Percentiles rank a stretch among this genome's conserved stretches.
Conservation (phyloP, 2,888 invertebrate genomes). For the Agriopis marginaria region DNA sequence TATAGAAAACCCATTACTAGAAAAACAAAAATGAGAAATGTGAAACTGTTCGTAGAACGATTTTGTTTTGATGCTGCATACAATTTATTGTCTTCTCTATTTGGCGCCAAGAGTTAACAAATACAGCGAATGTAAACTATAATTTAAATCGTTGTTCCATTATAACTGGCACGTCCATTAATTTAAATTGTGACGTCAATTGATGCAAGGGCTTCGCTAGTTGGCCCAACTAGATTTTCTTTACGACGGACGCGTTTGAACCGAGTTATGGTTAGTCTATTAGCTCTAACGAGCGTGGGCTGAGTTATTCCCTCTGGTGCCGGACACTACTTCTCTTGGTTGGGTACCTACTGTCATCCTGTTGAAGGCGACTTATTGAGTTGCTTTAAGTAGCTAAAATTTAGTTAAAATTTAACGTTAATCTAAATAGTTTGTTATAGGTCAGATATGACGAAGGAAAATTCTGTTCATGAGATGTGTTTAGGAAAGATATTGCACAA, state of each 20-base stretch:
- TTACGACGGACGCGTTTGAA: conserved; percentile 14
- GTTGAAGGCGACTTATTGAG: conserved; percentile 56
- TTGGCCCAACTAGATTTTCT: conserved; percentile 19
- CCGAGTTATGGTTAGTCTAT: conserved; percentile 46
- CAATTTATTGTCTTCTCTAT: conserved; percentile 17
- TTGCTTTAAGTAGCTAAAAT: conserved; percentile 44
- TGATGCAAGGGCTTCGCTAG: conserved; percentile 27
- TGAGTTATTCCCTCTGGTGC: conserved; percentile 9
- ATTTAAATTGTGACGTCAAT: conserved; percentile 41
- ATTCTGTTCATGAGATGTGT: background rate
- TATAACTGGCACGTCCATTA: conserved; percentile 27
- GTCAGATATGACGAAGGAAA: conserved; percentile 15
- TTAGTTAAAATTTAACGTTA: conserved; percentile 16
- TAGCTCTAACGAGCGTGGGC: conserved; percentile 53
- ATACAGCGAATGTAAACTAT: conserved; percentile 26
- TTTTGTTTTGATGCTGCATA: conserved; percentile 5
- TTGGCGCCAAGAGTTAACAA: conserved; percentile 20
- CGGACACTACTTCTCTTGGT: conserved; percentile 61
- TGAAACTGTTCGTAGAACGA: conserved; percentile 15
- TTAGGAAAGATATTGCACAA: background rate
- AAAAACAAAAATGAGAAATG: background rate
- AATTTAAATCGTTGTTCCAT: conserved; percentile 21
- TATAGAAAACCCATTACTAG: background rate
- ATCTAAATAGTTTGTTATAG: conserved; percentile 15
- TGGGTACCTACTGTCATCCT: conserved; percentile 57